These are phyloP conservation scores for Anthoscopus minutus DNA, from an alignment of 2,113 vertebrate species.

Conservation along the genomic window DNA sequence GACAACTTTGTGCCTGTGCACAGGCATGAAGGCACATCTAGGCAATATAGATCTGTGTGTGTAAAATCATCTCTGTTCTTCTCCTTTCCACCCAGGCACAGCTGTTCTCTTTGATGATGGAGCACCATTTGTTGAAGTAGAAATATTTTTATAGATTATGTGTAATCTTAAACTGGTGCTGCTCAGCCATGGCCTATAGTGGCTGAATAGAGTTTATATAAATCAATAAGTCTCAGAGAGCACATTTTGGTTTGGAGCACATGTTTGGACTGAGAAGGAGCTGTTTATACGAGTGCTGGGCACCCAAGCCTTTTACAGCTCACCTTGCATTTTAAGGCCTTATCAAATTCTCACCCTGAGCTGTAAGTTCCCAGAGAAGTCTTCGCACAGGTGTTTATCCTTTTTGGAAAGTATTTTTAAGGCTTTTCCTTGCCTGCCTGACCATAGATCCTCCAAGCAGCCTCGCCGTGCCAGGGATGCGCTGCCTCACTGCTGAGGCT, in stretches of 20 bases:
- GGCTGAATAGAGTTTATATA: not conserved
- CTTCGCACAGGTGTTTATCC: not conserved
- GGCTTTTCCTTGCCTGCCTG: not conserved
- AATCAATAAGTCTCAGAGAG: constrained; percentile 9
- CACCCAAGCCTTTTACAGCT: not conserved
- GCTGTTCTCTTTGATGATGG: not conserved
- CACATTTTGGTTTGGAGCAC: not conserved
- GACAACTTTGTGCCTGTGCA: not conserved
- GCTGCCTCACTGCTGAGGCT: rapidly evolving
- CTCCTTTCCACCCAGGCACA: not conserved
- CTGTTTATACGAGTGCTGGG: not conserved
- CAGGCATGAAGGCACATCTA: not conserved
- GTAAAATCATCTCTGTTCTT: not conserved
- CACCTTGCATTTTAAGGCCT: not conserved
- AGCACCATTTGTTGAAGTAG: not conserved
- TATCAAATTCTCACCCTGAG: not conserved
- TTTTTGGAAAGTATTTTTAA: not conserved
- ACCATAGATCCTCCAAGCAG: rapidly evolving
- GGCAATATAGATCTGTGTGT: not conserved
- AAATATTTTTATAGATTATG: constrained; percentile 19
- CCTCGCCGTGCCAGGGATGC: rapidly evolving
- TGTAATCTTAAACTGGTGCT: not conserved
- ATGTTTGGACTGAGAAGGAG: constrained; percentile 14
- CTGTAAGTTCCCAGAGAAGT: not conserved
- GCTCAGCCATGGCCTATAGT: not conserved